Conservation (phyloP, 2,113 vertebrate species). For the Gallinago jamesoni region DNA sequence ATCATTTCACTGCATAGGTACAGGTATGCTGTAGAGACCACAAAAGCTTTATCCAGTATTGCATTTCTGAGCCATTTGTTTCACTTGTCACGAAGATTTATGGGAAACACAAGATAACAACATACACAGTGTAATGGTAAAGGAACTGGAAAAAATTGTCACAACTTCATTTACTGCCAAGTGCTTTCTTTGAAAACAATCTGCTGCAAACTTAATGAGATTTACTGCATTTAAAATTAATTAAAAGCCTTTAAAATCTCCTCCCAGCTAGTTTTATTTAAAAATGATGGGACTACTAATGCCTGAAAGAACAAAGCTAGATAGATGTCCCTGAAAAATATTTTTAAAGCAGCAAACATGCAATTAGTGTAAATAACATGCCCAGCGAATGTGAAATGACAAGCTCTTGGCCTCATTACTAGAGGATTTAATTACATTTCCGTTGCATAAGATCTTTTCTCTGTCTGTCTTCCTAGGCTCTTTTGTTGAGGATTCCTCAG, state of each 20-base stretch:
- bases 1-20: background rate
- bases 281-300: background rate
- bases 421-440: background rate
- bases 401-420: background rate
- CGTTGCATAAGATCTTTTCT: background rate
- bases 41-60: background rate
- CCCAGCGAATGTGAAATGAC: background rate
- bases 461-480: background rate
- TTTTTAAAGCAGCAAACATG: background rate
- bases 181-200: background rate
- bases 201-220: background rate
- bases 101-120: background rate
- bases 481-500: background rate
- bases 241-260: background rate
- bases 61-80: background rate
- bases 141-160: background rate
- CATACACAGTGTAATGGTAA: background rate
- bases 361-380: background rate
- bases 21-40: background rate
- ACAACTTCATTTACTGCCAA: background rate
- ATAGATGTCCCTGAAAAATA: background rate
- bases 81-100: background rate
- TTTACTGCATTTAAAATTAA: background rate
- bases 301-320: background rate
- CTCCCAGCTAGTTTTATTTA: background rate